A percentile compares a stretch with the other conserved stretches of the same genome.
These are phyloP conservation scores for Caenorhabditis japonica DNA, from an alignment of 2,888 invertebrate species.

Conservation along the genomic window DNA sequence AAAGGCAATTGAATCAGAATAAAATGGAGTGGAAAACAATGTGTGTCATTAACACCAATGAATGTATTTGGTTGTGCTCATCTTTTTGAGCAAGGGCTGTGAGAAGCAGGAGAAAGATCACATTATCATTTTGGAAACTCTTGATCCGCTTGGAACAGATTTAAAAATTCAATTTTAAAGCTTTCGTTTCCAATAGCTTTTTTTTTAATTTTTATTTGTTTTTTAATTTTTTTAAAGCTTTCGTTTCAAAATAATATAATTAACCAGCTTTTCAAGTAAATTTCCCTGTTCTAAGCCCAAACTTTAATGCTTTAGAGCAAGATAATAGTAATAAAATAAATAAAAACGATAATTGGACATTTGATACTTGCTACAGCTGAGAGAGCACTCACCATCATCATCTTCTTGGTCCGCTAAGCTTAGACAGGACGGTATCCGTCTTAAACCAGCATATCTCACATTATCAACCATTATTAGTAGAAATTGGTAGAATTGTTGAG, in stretches of 20 bases:
- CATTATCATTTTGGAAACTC: conserved; percentile 35
- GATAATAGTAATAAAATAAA: conserved; percentile 21
- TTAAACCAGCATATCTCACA: conserved; percentile 25
- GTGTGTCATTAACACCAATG: conserved; percentile 31
- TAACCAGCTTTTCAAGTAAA: conserved; percentile 28
- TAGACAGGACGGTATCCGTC: conserved; percentile 19
- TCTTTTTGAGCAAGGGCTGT: no score
- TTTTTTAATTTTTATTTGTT: no score
- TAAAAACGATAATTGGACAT: background rate
- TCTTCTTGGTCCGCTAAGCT: conserved; percentile 25
- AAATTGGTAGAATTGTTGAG: background rate
- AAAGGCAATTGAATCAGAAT: background rate
- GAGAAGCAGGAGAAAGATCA: conserved; percentile 18
- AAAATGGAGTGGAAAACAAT: conserved; percentile 23
- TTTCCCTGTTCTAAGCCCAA: conserved; percentile 25
- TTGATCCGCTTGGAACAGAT: conserved; percentile 13
- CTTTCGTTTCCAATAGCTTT: no score
- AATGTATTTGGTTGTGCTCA: conserved; percentile 36
- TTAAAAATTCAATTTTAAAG: conserved; percentile 37
- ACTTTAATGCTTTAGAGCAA: conserved; percentile 21
- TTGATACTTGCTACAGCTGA: no score
- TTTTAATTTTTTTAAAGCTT: no score
- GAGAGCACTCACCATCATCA: conserved; percentile 10
- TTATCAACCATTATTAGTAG: conserved; percentile 14
- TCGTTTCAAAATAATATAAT: conserved; percentile 27